These are phyloP conservation scores for Dryococelus australis DNA, from an alignment of 2,888 invertebrate genomes.

Conservation along the genomic window DNA sequence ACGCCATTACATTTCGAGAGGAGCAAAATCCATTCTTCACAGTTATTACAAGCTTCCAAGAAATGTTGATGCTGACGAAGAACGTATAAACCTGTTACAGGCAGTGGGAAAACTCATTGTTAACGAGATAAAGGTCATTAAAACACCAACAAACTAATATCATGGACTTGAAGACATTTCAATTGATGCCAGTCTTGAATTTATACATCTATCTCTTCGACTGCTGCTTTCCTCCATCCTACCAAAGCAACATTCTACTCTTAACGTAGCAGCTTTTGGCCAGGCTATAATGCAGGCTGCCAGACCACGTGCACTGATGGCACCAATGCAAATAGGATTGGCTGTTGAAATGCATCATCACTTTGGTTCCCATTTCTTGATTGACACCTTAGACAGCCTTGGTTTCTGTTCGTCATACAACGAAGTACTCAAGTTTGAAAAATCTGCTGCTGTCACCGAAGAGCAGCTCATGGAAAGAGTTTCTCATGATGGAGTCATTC, in stretches of 20 bases:
- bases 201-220: not conserved
- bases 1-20: too few species aligned
- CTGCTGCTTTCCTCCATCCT: not conserved
- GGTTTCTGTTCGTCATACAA: too few species aligned
- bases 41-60: constrained; percentile 28
- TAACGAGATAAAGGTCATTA: not conserved
- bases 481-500: too few species aligned
- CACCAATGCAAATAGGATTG: too few species aligned
- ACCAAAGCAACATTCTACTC: constrained; percentile 28
- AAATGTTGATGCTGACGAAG: constrained; percentile 26
- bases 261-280: constrained; percentile 35
- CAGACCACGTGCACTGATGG: too few species aligned
- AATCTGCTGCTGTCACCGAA: too few species aligned
- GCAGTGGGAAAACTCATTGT: constrained; percentile 11
- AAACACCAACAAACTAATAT: constrained; percentile 3
- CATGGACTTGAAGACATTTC: constrained; percentile 26
- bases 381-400: constrained; percentile 38
- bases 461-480: too few species aligned
- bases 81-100: constrained; percentile 22
- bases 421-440: too few species aligned
- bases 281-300: constrained; percentile 41
- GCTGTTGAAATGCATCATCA: constrained; percentile 41
- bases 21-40: too few species aligned
- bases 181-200: constrained; percentile 25
- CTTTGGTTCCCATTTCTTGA: constrained; percentile 38